Evolutionary conservation across 2,797 vertebrate species (phyloP), one percentile per base, ranked within the genome.

Genomic region (Syndactyla subalaris): DNA sequence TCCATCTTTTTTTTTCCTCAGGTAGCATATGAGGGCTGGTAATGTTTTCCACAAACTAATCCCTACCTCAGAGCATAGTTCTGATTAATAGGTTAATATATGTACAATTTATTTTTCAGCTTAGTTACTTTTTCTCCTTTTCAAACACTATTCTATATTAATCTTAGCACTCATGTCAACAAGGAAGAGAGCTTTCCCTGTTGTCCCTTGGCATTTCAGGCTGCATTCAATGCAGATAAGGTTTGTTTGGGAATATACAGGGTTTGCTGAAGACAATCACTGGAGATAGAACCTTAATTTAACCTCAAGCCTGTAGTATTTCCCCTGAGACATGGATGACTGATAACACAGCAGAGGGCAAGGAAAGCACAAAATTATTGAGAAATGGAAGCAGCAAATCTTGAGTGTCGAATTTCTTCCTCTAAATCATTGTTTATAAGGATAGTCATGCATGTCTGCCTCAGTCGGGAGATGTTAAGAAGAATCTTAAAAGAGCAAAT

Each of bases 221-320:
- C 88, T 86, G 54, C 67, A 72, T 86, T 86, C 84, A 94, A 97
- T 97, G 95, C 90, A 95, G 95, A 97, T 93, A 97, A 97, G 89
- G 48, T 96, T 97, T 97, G 93, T 96, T 96, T 97, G 95, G 94
- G 89, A 95, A 95, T 1, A 9, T 75, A 95, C 63, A 95, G 76
- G 65, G 71, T 92, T 97, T 97, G 93, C 94, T 93, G 97, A 95
- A 98, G 96, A 98, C 96, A 94, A 97, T 98, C 96, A 93, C 96
- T 93, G 55, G 94, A 95, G 96, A 96, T 90, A 97, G 93, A 93
- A 96, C 95, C 97, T 97, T 98, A 98, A 98, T 97, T 98, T 98
- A 98, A 97, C 98, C 96, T 96, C 95, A 82, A 91, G 94, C 86
- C 95, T 94, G 91, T 85, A 96, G 93, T 93, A 96, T 96, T 97